Evolutionary conservation across 2,888 invertebrate genomes (phyloP).

Genomic region (Drosophila macrothrix): DNA sequence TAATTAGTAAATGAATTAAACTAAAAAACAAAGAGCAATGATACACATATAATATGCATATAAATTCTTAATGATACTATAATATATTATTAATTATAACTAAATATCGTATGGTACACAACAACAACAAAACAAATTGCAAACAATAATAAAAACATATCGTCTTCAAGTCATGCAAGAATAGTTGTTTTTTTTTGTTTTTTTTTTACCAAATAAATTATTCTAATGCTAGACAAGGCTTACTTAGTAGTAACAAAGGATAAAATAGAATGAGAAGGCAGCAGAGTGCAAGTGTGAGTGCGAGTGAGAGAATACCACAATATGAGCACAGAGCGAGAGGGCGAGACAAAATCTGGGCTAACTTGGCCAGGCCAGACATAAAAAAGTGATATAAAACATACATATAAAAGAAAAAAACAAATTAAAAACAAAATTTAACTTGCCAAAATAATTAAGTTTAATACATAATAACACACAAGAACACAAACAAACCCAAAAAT

Average conservation of each 20-base stretch:
- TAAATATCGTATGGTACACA: conserved; percentile 40
- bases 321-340: neutral
- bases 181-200: conserved; percentile 51
- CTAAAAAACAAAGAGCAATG: conserved; percentile 34
- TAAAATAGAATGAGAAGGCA: conserved; percentile 17
- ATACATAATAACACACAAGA: conserved; percentile 35
- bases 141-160: conserved; percentile 74
- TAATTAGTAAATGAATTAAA: conserved; percentile 54
- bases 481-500: conserved; percentile 7
- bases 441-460: conserved; percentile 77
- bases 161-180: conserved; percentile 78
- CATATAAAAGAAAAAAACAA: conserved; percentile 54
- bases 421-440: conserved; percentile 57
- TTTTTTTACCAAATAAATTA: conserved; percentile 68
- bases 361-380: conserved; percentile 58
- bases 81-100: conserved; percentile 40
- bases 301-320: conserved; percentile 14
- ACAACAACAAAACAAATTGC: conserved; percentile 24
- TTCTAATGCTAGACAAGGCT: conserved; percentile 66
- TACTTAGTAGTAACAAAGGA: conserved; percentile 50
- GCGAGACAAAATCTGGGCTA: conserved; percentile 37
- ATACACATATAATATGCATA: conserved; percentile 46
- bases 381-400: conserved; percentile 72
- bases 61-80: conserved; percentile 42
- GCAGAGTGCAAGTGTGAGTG: conserved; percentile 8